A percentile compares a stretch with the other conserved stretches of the same genome.
Evolutionary conservation across 1,140 invertebrate genomes (phyloP).

Genomic region (Ylistrum balloti): DNA sequence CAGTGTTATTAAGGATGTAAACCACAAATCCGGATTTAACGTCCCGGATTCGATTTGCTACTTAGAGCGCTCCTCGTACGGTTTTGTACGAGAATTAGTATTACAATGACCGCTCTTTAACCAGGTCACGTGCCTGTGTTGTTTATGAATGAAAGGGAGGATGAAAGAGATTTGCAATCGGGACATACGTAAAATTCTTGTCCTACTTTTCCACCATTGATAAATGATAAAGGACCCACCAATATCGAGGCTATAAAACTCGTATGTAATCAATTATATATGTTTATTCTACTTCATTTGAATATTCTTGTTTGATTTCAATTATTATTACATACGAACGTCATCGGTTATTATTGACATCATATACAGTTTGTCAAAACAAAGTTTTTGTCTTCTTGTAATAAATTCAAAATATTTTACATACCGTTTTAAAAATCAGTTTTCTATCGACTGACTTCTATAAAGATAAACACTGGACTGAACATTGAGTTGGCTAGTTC

Average conservation of each 20-base stretch:
- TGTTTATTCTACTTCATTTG: background rate
- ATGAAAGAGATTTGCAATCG: background rate
- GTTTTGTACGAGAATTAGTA: background rate
- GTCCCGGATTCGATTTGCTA: conserved; percentile 23
- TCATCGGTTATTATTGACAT: background rate
- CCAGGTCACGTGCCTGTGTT: background rate
- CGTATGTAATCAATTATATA: background rate
- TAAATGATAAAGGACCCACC: background rate
- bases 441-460: background rate
- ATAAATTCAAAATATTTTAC: background rate
- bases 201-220: background rate
- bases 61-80: conserved; percentile 30
- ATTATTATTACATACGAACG: background rate
- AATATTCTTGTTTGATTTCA: conserved; percentile 34
- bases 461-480: background rate
- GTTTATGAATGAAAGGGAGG: conserved; percentile 6
- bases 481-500: background rate
- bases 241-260: background rate
- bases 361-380: background rate
- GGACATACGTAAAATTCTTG: conserved; percentile 32
- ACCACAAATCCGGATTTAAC: conserved; percentile 33
- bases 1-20: background rate
- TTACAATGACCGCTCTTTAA: background rate
- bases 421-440: background rate
- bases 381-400: background rate